Evolutionary conservation across 1,140 invertebrate genomes (phyloP).

Genomic region (Papilio machaon): DNA sequence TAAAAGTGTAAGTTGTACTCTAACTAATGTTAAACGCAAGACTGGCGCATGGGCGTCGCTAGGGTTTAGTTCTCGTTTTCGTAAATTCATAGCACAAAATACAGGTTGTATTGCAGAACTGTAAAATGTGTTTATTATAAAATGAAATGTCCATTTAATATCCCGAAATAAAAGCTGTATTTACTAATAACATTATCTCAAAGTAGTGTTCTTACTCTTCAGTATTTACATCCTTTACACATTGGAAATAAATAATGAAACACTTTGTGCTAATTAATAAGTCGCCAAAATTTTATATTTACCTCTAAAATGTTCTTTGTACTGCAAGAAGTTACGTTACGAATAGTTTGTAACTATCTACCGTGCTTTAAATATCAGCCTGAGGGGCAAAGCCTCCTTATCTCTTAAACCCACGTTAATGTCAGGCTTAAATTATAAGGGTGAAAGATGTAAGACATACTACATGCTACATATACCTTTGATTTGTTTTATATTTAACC

Average conservation of each 20-base stretch:
- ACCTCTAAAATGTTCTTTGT: background rate
- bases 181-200: no score
- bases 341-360: slow-evolving; percentile 1
- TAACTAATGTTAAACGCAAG: no score
- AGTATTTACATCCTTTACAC: no score
- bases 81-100: no score
- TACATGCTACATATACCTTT: background rate
- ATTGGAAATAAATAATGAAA: background rate
- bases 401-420: slow-evolving; percentile 31
- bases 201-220: background rate
- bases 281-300: background rate
- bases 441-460: slow-evolving; percentile 13
- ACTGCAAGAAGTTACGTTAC: background rate
- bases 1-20: no score
- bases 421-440: slow-evolving; percentile 35
- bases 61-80: no score
- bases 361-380: slow-evolving; percentile 15
- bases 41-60: no score
- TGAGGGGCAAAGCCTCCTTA: slow-evolving; percentile 18
- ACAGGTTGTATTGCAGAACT: no score
- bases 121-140: no score
- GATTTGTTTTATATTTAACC: background rate
- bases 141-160: no score
- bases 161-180: no score
- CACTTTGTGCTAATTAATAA: background rate